Percentiles rank a stretch among this genome's conserved stretches.
phyloP scores from a whole-genome alignment of 2,888 invertebrate species.

The Epistrophe eligans region DNA sequence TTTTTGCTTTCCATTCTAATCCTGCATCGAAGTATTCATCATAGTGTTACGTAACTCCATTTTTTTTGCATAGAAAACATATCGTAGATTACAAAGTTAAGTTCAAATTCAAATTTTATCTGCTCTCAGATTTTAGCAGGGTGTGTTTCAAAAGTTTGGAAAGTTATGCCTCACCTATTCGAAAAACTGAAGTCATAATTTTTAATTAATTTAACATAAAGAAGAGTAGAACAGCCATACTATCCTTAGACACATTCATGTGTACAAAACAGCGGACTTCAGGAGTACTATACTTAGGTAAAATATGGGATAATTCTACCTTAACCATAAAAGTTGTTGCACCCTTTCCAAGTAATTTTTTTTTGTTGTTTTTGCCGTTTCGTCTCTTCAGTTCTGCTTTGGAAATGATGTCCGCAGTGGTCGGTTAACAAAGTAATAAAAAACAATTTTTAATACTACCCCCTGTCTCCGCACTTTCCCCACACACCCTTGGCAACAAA shows the following conservation, averaged over 20 bases:
- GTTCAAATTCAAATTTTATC: not conserved
- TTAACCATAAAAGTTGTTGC: slow-evolving; percentile 60
- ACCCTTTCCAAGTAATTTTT: slow-evolving; percentile 31
- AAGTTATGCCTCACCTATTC: not conserved
- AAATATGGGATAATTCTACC: slow-evolving; percentile 39
- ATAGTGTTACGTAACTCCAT: too few relatives aligned
- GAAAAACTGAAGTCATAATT: slow-evolving; percentile 60
- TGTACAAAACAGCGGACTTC: not conserved
- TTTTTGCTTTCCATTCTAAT: too few relatives aligned
- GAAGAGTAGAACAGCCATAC: not conserved
- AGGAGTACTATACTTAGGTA: slow-evolving; percentile 20
- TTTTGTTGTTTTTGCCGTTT: not conserved
- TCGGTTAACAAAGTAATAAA: slow-evolving; percentile 83
- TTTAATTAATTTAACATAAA: slow-evolving; percentile 65
- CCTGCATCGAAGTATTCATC: too few relatives aligned
- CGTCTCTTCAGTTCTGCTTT: not conserved
- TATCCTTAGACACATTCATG: not conserved
- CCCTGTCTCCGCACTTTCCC: slow-evolving; percentile 23
- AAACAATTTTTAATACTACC: slow-evolving; percentile 79
- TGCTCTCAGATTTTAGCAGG: not conserved
- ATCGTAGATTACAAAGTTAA: not conserved
- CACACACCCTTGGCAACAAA: slow-evolving; percentile 11
- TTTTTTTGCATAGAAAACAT: too few relatives aligned
- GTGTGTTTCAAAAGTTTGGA: not conserved
- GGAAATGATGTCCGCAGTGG: slow-evolving; percentile 79